Evolutionary conservation across 2,113 vertebrate genomes (phyloP).

Genomic region (Felis chaus): DNA sequence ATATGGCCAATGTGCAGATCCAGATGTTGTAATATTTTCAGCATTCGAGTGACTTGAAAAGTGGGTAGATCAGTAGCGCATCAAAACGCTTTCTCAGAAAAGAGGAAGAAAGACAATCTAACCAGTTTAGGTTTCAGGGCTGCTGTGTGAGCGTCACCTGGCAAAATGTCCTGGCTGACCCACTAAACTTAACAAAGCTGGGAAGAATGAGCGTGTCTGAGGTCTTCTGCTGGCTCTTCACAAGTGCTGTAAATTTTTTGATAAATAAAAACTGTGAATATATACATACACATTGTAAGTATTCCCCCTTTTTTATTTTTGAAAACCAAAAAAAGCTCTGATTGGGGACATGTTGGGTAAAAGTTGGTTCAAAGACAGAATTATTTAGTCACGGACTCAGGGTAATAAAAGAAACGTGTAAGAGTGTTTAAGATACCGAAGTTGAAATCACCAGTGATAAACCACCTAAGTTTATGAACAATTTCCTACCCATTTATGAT

Average conservation of each 20-base stretch:
- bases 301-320: constrained; percentile 70
- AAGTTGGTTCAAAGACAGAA: constrained; percentile 49
- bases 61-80: not conserved
- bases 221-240: constrained; percentile 62
- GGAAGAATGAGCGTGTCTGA: not conserved
- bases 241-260: constrained; percentile 73
- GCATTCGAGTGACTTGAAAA: constrained; percentile 29
- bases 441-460: constrained; percentile 44
- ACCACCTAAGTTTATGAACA: not conserved
- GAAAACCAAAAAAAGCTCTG: constrained; percentile 37
- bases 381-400: not conserved
- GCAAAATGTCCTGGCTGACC: not conserved
- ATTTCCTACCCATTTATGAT: not conserved
- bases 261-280: constrained; percentile 76
- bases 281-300: constrained; percentile 57
- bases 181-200: not conserved
- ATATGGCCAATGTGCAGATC: not conserved
- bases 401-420: not conserved
- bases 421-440: not conserved
- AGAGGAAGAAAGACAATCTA: not conserved
- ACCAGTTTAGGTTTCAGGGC: not conserved
- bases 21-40: not conserved
- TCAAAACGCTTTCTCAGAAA: not conserved
- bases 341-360: constrained; percentile 3
- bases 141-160: not conserved